Conservation (phyloP, 2,888 invertebrate species). For the Margaritifera margaritifera region DNA sequence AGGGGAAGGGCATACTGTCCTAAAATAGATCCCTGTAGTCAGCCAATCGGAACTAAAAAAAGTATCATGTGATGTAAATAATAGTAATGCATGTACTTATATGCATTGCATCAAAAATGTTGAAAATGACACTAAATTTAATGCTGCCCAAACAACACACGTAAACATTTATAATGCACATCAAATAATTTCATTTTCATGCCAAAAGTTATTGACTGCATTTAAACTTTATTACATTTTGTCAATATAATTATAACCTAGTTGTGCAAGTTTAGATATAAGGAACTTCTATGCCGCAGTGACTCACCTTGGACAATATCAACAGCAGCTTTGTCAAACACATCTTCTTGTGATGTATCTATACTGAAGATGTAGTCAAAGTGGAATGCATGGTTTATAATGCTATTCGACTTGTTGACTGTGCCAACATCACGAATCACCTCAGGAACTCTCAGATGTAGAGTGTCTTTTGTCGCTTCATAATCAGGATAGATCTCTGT, state of each 20-base stretch:
- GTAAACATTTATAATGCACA: background rate
- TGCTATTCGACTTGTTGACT: conserved; percentile 34
- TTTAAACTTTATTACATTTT: background rate
- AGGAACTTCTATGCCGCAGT: no score
- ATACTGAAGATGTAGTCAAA: conserved; percentile 62
- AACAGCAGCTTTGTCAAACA: conserved; percentile 60
- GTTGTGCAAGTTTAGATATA: no score
- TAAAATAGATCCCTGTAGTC: no score
- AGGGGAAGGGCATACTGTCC: no score
- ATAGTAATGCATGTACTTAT: no score
- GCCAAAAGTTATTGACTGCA: background rate
- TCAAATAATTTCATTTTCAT: background rate
- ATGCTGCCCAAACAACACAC: background rate
- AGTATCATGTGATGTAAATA: no score
- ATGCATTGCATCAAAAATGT: no score
- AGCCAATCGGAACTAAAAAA: no score
- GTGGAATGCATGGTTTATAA: conserved; percentile 62
- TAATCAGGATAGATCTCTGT: conserved; percentile 54
- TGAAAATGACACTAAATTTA: background rate
- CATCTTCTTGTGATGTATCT: conserved; percentile 56
- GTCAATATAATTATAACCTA: no score
- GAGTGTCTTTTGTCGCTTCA: conserved; percentile 43
- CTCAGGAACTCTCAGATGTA: conserved; percentile 57
- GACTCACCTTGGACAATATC: conserved; percentile 63
- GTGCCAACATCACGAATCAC: conserved; percentile 44